Evolutionary conservation across 2,113 vertebrate species (phyloP), one percentile per base, ranked within the genome.

Genomic region (Hippocampus comes): DNA sequence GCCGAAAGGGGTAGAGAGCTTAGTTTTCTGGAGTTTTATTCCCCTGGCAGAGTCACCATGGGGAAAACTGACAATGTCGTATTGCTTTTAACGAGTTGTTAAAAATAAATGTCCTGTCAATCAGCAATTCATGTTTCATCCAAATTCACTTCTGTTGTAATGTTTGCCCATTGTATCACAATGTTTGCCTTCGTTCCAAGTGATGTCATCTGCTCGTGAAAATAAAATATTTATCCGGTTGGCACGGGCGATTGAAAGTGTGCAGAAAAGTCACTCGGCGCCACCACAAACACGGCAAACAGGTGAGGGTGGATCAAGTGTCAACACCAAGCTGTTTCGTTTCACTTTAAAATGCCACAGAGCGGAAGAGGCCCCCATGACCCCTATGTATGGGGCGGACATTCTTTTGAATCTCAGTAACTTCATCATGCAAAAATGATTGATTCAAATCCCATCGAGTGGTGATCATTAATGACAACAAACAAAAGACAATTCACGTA

Each of bases 231-330:
- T 4, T 25, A 48, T 63, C 5, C 12, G 10, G 9, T 18, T 49
- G 14, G 67, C 55, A 69, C 67, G 23, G 9, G 9, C 42, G 25
- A 20, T 49, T 71, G 41, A 43, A 64, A 34, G 25, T 38, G 17
- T 25, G 17, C 51, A 41, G 20, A 63, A 63, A 53, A 70, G 46
- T 21, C 34, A 11, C 46, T 61, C 67, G 69, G 49, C 38, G 65
- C 21, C 53, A 30, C 41, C 23, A 46, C 43, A 71, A 72, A 76
- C 10, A 78, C 9, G 71, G 48, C 42, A 53, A 48, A 70, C 14
- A 42, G 3, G 2, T 51, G 55, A 34, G 38, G 25, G 25, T 56
- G 25, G 20, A 71, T 60, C 21, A 69, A 68, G 49, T 10, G 5
- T 27, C n/a, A 48, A 55, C 63, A 64, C n/a, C 56, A 27, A 59